Percentiles rank a stretch among this genome's conserved stretches.
Conservation (phyloP, 2,113 vertebrate species). For the Bostrychus sinensis region DNA sequence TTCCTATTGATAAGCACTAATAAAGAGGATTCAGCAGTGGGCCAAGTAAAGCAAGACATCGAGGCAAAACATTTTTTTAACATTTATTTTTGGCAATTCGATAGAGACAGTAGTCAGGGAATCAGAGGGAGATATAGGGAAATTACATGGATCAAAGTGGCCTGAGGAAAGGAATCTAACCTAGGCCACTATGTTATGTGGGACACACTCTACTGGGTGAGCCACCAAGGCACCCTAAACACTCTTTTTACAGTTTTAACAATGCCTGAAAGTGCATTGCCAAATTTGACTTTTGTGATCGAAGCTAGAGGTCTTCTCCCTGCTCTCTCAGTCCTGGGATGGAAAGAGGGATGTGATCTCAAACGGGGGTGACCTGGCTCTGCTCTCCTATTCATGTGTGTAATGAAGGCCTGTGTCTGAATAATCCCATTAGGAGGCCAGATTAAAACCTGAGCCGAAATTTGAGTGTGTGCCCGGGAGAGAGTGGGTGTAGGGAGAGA, state of each 20-base stretch:
- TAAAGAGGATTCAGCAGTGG: constrained; percentile 1
- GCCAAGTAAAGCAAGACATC: too few relatives aligned
- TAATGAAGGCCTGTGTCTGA: constrained; percentile 77
- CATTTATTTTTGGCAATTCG: constrained; percentile 14
- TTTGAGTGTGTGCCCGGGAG: constrained; percentile 71
- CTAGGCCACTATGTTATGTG: not conserved
- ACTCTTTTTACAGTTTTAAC: not conserved
- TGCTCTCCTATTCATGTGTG: constrained; percentile 76
- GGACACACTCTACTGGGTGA: not conserved
- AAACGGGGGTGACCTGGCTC: constrained; percentile 67
- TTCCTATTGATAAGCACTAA: not conserved
- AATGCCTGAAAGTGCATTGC: not conserved
- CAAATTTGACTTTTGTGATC: not conserved
- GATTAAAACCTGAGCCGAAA: constrained; percentile 79
- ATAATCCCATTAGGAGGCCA: constrained; percentile 81
- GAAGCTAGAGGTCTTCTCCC: constrained; percentile 8
- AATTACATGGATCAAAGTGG: not conserved
- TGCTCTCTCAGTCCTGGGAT: constrained; percentile 35
- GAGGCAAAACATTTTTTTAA: not conserved
- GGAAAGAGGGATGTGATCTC: constrained; percentile 49
- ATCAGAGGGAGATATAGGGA: not conserved
- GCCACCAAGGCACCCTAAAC: too few relatives aligned
- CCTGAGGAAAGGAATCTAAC: not conserved
- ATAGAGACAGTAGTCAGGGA: not conserved
- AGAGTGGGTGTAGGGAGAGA: constrained; percentile 50